Percentiles rank a stretch among this genome's conserved stretches.
Evolutionary conservation across 1,140 invertebrate genomes (phyloP).

Genomic region (Hydropsyche tenuis): DNA sequence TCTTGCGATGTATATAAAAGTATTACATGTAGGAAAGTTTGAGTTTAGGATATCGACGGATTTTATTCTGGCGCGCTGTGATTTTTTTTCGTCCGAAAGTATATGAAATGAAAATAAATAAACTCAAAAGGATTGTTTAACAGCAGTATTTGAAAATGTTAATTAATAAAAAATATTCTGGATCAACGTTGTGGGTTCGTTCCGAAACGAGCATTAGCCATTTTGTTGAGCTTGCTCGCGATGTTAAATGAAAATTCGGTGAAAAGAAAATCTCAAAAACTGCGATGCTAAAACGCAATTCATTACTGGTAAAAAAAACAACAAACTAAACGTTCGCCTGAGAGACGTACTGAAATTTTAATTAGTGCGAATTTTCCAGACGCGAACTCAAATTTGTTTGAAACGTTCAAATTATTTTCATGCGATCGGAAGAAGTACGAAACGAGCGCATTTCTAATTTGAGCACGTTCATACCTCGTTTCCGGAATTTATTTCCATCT

Average conservation of each 20-base stretch:
- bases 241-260: background rate
- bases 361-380: background rate
- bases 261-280: constrained; percentile 7
- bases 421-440: no score
- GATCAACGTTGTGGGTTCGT: background rate
- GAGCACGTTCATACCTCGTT: background rate
- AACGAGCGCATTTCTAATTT: no score
- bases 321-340: background rate
- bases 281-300: background rate
- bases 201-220: background rate
- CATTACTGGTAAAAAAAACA: constrained; percentile 6
- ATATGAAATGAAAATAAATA: no score
- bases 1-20: background rate
- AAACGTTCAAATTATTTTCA: no score
- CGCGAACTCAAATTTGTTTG: no score
- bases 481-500: background rate
- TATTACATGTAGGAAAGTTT: background rate
- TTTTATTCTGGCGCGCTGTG: background rate
- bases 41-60: background rate
- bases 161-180: background rate
- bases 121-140: no score
- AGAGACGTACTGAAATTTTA: constrained; percentile 6
- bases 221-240: background rate
- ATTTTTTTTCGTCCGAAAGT: no score
- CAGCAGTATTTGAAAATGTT: no score